These are phyloP conservation scores for Sebastes itinus DNA, from an alignment of 2,797 vertebrate genomes.

Conservation along the genomic window DNA sequence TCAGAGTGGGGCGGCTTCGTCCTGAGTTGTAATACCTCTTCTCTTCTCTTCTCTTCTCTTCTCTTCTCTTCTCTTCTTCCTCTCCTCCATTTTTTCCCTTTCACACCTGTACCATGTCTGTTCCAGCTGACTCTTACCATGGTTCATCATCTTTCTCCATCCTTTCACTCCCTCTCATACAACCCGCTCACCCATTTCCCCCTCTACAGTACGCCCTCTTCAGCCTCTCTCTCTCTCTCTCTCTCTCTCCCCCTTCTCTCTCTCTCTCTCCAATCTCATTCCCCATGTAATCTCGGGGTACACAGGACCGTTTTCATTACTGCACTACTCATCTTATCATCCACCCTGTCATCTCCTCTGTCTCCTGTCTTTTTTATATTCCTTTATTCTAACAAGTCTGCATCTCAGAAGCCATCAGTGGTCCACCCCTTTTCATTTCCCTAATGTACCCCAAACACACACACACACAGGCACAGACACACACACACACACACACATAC, in stretches of 20 bases:
- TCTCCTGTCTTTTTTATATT: conserved; percentile 73
- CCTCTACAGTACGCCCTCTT: not conserved
- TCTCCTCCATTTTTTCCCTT: not conserved
- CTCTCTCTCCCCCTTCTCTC: conserved; percentile 4
- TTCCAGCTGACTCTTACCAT: conserved; percentile 47
- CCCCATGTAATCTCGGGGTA: conserved; percentile 72
- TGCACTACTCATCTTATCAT: conserved; percentile 72
- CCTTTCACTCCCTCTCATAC: conserved; percentile 19
- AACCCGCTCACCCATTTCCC: conserved; percentile 25
- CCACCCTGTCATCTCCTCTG: conserved; percentile 71
- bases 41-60: conserved; percentile 28
- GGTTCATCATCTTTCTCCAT: conserved; percentile 61
- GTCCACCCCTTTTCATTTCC: conserved; percentile 84
- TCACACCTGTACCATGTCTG: conserved; percentile 21
- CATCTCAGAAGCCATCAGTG: conserved; percentile 79
- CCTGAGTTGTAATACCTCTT: conserved; percentile 72
- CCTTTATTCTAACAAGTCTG: conserved; percentile 84
- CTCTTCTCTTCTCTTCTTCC: conserved; percentile 40
- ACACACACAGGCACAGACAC: conserved; percentile 34
- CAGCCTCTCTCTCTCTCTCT: not conserved
- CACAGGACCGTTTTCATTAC: conserved; percentile 74
- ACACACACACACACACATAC: conserved; percentile 17
- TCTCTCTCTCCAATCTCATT: conserved; percentile 64
- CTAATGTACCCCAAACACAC: conserved; percentile 77
- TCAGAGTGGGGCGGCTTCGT: conserved; percentile 77